These are phyloP conservation scores for Cairina moschata DNA, from an alignment of 2,113 vertebrate species.

Conservation along the genomic window DNA sequence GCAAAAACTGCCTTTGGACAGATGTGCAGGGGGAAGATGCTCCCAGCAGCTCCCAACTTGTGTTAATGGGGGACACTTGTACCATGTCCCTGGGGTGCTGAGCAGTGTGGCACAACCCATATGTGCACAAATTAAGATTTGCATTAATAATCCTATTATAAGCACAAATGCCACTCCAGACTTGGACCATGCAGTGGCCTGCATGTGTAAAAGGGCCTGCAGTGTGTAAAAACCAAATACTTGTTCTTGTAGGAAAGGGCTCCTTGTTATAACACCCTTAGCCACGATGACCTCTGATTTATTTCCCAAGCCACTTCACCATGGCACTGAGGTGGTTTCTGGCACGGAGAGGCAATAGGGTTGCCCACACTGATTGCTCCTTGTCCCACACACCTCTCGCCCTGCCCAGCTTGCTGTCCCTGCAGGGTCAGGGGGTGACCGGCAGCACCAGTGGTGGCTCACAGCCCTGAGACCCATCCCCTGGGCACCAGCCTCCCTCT, in stretches of 20 bases:
- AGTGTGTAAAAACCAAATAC: background rate
- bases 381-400: rapidly evolving
- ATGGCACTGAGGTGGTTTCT: background rate
- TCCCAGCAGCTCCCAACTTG: background rate
- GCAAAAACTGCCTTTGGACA: background rate
- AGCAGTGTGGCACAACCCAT: background rate
- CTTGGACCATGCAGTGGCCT: background rate
- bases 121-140: background rate
- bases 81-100: rapidly evolving
- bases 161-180: background rate
- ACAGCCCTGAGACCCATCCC: background rate
- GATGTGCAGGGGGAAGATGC: background rate
- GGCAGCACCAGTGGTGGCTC: background rate
- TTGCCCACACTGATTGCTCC: background rate
- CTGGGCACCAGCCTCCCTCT: background rate
- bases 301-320: background rate
- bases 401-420: background rate
- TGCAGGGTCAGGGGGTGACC: background rate
- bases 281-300: background rate
- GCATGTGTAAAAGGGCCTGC: no score
- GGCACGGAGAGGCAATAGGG: background rate
- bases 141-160: background rate
- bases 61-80: background rate
- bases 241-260: background rate
- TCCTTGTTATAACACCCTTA: background rate